Evolutionary conservation across 2,888 invertebrate species (phyloP).

Genomic region (Parnassius smintheus): DNA sequence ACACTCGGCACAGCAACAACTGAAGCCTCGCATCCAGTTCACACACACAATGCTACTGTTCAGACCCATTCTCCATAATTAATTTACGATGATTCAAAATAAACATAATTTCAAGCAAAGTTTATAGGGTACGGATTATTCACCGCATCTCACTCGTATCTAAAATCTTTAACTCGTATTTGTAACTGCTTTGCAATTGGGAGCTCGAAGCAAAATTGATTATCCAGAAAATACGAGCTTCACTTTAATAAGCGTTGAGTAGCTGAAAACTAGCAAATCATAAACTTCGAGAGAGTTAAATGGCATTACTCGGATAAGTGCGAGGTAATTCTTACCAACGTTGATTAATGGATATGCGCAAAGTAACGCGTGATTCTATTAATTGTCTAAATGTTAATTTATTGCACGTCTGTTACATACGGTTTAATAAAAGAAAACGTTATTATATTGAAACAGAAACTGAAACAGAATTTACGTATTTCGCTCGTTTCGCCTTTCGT

Average conservation of each 20-base stretch:
- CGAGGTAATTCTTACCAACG: too few relatives aligned
- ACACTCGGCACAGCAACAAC: too few relatives aligned
- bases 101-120: constrained; percentile 11
- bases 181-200: constrained; percentile 53
- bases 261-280: constrained; percentile 37
- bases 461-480: too few relatives aligned
- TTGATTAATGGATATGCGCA: too few relatives aligned
- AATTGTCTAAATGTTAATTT: constrained; percentile 2
- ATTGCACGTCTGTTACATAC: neutral
- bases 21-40: too few relatives aligned
- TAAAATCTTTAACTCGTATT: constrained; percentile 41
- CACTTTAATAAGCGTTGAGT: constrained; percentile 47
- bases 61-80: too few relatives aligned
- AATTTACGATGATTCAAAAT: neutral
- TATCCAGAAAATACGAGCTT: constrained; percentile 57
- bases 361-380: neutral
- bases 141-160: constrained; percentile 41
- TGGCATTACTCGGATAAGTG: constrained; percentile 40
- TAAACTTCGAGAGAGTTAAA: constrained; percentile 45
- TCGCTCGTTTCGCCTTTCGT: too few relatives aligned
- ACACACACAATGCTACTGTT: too few relatives aligned
- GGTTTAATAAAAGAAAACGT: neutral
- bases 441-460: too few relatives aligned
- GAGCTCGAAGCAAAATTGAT: constrained; percentile 62
- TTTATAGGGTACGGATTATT: constrained; percentile 13